Evolutionary conservation across 1,140 invertebrate genomes (phyloP), one percentile per base, ranked within the genome.

Genomic region (Penaeus japonicus): DNA sequence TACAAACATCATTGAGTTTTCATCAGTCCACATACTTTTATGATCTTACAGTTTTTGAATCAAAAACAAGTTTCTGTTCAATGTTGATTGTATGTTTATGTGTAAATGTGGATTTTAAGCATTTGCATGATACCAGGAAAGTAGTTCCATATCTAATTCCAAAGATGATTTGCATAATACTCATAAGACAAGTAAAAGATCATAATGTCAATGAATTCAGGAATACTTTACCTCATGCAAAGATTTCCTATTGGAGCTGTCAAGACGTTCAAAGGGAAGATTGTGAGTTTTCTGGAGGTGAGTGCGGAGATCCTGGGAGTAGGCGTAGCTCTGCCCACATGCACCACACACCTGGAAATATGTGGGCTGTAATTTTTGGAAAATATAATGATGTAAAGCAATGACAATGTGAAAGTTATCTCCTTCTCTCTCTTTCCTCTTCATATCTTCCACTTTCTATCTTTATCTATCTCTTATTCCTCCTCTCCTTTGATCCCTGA

Each of bases 311-410:
- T 89, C 87, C 62, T 89, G 73, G 3, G 87, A 89, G 39, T 89
- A 89, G 24, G 87, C 82, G 24, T 79, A 89, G 27, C 87, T 89
- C 77, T 85, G 87, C 39, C 70, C 87, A 89, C 87, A 89, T 10
- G 84, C 87, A 54, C 87, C 87, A 85, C 87, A 89, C 22, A 89
- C 82, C 87, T 89, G 59, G 27, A 73, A 30, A n/a, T 35, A 27
- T n/a, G 39, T 18, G 35, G 3, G n/a, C 39, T 4, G 18, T 24
- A 3, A 15, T 54, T 55, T 18, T 4, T n/a, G 24, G 30, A 30
- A 35, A 35, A 62, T 47, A 20, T 30, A 17, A 83, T n/a, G 20
- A n/a, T n/a, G n/a, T 5, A 24, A 18, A 5, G 12, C 53, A 24
- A 27, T 10, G 15, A 54, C 7, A 20, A 57, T 10, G 2, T 24